A percentile compares a stretch with the other conserved stretches of the same genome.
Evolutionary conservation across 2,888 invertebrate genomes (phyloP).

Genomic region (Fragum whitleyi): DNA sequence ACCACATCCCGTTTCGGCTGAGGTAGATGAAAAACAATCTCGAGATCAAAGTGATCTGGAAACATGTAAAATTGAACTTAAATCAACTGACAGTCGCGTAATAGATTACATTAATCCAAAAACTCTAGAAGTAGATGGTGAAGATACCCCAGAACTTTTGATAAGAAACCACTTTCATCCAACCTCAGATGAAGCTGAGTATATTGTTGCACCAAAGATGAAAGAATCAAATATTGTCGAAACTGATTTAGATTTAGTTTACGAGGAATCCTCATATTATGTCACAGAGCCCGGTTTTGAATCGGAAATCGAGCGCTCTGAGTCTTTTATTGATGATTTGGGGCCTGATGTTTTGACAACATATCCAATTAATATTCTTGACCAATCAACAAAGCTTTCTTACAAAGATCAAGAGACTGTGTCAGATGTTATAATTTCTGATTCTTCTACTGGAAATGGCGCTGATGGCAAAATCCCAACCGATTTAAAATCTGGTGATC

Average conservation of each 20-base stretch:
- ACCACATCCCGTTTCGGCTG: no score
- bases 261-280: background rate
- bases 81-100: background rate
- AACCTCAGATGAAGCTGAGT: background rate
- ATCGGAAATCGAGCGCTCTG: conserved; percentile 56
- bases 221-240: background rate
- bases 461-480: no score
- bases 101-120: background rate
- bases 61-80: background rate
- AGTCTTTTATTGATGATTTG: conserved; percentile 41
- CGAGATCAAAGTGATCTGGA: background rate
- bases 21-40: background rate
- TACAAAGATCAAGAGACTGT: no score
- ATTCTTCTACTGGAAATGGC: no score
- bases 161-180: background rate
- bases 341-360: background rate
- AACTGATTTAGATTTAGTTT: conserved; percentile 1
- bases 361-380: no score
- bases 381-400: no score
- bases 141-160: background rate
- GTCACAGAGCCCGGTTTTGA: conserved; percentile 8
- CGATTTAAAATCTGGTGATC: no score
- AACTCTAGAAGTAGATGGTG: background rate
- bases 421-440: no score
- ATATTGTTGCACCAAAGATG: background rate